Base-by-base conservation (phyloP, 2,888 invertebrate species). In the Steinernema hermaphroditum region DNA sequence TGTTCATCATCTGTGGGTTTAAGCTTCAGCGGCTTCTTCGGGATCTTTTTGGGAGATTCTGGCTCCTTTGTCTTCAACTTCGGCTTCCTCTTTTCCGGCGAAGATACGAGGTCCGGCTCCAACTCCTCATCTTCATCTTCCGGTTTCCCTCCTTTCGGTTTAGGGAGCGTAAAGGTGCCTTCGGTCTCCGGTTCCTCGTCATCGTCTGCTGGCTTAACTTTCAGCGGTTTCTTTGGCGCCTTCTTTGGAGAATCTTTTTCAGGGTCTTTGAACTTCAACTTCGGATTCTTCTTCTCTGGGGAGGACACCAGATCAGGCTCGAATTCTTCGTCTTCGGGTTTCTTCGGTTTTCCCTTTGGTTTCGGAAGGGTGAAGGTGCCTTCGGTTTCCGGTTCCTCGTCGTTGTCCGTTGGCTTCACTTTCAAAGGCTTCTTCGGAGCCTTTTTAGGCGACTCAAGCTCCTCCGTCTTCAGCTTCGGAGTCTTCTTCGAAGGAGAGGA, bases 1-100 rank as follows among this genome's bases (percentile, higher is more conserved):
- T 79, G 76, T 0, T 73, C 72, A 12, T 72, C 74, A 41, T 72
- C 74, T 1, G 69, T 70, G 68, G 73, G 70, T 32, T 76, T 68
- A 71, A 72, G 73, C 72, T n/a, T 75, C 16, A 75, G 74, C 1
- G 72, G 41, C 49, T 77, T 76, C 22, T 71, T 72, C 19, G 76
- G 75, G 71, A 73, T 73, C 49, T 79, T 79, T 12, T 77, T 70
- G 1, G 12, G 1, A 41, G 29, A 19, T 70, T 70, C 75, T 16
- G 50, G 70, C 27, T 68, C 50, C 29, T 76, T 77, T 0, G 34
- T 19, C 32, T 68, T 74, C 16, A 62, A 27, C 34, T 73, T 37
- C n/a, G n/a, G n/a, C 4, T 46, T 43, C 32, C 41, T 74, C 22
- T 69, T 69, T 16, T 19, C 27, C 4, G 69, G 43, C 37, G 29